These are phyloP conservation scores for Semaprochilodus insignis DNA, from an alignment of 2,797 vertebrate species.

Conservation along the genomic window DNA sequence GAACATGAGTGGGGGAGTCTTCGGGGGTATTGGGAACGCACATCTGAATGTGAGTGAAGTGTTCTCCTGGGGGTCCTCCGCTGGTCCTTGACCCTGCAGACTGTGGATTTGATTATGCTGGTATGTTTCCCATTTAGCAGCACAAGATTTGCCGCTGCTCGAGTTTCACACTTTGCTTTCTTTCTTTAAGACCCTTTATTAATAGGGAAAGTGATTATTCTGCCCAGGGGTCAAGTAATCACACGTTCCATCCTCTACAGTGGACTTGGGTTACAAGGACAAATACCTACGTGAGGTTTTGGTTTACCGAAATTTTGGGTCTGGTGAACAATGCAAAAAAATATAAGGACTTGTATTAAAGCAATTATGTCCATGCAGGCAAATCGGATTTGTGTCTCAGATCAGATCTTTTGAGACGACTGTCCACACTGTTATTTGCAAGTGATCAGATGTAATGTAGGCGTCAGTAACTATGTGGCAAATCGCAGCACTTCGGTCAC, in stretches of 20 bases:
- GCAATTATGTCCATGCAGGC: not conserved
- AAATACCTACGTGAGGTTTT: constrained; percentile 21
- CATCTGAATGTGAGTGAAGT: constrained; percentile 9
- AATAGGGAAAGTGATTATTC: constrained; percentile 47
- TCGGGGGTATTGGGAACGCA: not conserved
- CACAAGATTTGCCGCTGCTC: constrained; percentile 7
- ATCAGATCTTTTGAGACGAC: no score
- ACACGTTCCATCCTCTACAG: constrained; percentile 20
- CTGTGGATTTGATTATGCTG: constrained; percentile 42
- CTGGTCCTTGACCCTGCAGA: constrained; percentile 43
- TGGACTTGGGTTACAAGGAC: constrained; percentile 38
- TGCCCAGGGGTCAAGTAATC: constrained; percentile 35
- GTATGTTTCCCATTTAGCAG: constrained; percentile 49
- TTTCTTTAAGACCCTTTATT: constrained; percentile 43
- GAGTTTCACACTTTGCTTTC: constrained; percentile 36
- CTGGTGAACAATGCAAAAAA: not conserved
- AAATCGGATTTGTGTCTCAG: no score
- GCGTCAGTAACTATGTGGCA: no score
- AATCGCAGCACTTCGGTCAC: no score
- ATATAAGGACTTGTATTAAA: no score
- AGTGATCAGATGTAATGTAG: no score
- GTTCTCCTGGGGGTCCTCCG: constrained; percentile 21
- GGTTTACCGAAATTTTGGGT: not conserved
- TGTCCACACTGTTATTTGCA: no score
- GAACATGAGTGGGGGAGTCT: not conserved